Base-by-base conservation (phyloP, 2,113 vertebrate species). In the Indicator indicator region DNA sequence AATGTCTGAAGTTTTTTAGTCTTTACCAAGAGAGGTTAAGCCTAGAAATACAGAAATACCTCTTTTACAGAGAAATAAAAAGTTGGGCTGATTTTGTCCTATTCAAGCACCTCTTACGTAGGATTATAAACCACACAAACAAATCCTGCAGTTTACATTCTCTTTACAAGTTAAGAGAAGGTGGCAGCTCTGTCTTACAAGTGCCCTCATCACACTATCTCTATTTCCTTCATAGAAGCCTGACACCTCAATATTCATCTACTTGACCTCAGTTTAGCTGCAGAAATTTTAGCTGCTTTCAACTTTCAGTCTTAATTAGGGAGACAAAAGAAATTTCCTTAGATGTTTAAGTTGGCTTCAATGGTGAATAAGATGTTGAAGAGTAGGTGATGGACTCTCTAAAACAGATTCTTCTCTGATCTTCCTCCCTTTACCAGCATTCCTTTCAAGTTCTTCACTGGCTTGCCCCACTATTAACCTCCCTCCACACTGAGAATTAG, bases 401-500 rank as follows among this genome's bases (percentile, higher is more conserved):
- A 68, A 76, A 93, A 42, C 11, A 85, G 55, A 46, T 63, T 85
- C 71, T 59, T 87, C 71, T 95, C 86, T 95, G 65, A 93, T 96
- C 86, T 94, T 44, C 16, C 11, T 65, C 77, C 24, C 72, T 75
- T 54, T 28, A 33, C 75, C 3, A 0, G n/a, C 52, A 44, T 16
- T 72, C 40, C 63, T 94, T 96, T 97, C 63, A 96, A 95, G 91
- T 92, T 70, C 81, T 78, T 76, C 4, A 9, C 81, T 92, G 59
- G 44, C 36, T 83, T 95, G 83, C 70, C 50, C 78, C 67, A 87
- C 63, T 93, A 89, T 96, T 97, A 96, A 97, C 95, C 91, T 96
- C 78, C 59, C 55, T 92, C 26, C 30, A 79, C 42, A 73, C 69
- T 68, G 71, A 87, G 91, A 94, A 97, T 95, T 94, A 93, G 95